Conservation (phyloP, 2,888 invertebrate genomes). For the Drosophila kokeensis region DNA sequence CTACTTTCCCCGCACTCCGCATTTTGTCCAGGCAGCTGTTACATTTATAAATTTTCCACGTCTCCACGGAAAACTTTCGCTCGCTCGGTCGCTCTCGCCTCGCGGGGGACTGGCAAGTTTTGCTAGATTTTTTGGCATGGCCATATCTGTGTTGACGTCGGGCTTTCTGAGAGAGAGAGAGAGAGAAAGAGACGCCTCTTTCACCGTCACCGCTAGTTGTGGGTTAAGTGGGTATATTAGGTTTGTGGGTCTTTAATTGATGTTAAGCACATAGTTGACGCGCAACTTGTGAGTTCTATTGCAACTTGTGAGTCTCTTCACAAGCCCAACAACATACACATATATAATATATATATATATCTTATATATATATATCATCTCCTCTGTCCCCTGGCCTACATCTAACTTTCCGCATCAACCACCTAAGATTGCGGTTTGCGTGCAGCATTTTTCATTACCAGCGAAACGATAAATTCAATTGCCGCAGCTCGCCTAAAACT, state of each 20-base stretch:
- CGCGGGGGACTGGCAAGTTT: conserved; percentile 20
- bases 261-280: conserved; percentile 68
- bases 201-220: conserved; percentile 43
- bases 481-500: conserved; percentile 37
- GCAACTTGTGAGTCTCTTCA: conserved; percentile 29
- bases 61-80: conserved; percentile 58
- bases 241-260: conserved; percentile 75
- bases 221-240: conserved; percentile 74
- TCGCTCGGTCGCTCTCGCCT: conserved; percentile 32
- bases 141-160: not conserved
- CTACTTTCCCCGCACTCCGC: not conserved
- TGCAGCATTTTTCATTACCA: conserved; percentile 43
- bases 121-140: not conserved
- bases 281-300: conserved; percentile 44
- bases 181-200: not conserved
- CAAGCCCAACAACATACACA: not conserved
- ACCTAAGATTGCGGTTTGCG: conserved; percentile 26
- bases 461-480: conserved; percentile 47
- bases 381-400: not conserved
- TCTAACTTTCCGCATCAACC: not conserved
- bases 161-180: not conserved
- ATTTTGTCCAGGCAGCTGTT: conserved; percentile 34
- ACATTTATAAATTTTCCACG: conserved; percentile 74
- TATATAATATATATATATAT: not conserved
- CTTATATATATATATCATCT: not conserved